A percentile compares a stretch with the other conserved stretches of the same genome.
Evolutionary conservation across 2,113 vertebrate genomes (phyloP).

Genomic region (zebrafish (Danio rerio)): GRCz12tu NC_133182.1:33397001-33397500

Average conservation of each 20-base stretch:
- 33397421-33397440: background rate
- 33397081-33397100: background rate
- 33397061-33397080: background rate
- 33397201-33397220: background rate
- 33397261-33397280: background rate
- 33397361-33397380: background rate
- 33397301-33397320: slow-evolving; percentile 29
- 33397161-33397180: too few species aligned
- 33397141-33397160: background rate
- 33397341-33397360: background rate
- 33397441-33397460: background rate
- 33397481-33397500: background rate
- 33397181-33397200: too few species aligned
- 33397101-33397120: background rate
- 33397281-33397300: background rate
- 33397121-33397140: background rate
- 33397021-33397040: background rate
- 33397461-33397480: background rate
- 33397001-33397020: background rate
- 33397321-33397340: background rate
- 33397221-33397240: background rate
- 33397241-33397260: background rate
- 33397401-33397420: background rate
- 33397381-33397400: background rate
- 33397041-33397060: background rate